Conservation (phyloP, 2,113 vertebrate genomes). For the Ariopsis seemanni region DNA sequence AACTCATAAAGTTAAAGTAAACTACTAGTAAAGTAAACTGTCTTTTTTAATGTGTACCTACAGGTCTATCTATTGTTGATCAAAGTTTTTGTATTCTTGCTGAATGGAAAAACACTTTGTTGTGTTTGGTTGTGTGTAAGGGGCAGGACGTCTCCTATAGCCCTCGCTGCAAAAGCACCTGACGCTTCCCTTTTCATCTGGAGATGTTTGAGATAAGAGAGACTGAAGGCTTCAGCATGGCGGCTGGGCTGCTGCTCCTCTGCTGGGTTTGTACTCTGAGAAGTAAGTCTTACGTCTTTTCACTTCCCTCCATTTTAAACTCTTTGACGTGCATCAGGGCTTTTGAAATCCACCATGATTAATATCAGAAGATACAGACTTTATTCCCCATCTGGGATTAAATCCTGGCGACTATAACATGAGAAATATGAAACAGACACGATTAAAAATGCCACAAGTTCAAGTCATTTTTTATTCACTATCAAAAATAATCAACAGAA, state of each 20-base stretch:
- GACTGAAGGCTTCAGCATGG: neutral
- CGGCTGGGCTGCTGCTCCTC: neutral
- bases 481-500: neutral
- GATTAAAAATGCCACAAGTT: neutral
- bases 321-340: neutral
- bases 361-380: neutral
- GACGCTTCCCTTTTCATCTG: neutral
- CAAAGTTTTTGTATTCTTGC: neutral
- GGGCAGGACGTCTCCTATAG: slow-evolving; percentile 1
- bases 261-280: neutral
- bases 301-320: neutral
- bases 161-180: neutral
- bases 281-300: neutral
- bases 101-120: slow-evolving; percentile 5
- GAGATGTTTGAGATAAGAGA: slow-evolving; percentile 17
- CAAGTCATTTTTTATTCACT: neutral
- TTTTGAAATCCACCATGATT: neutral
- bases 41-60: neutral
- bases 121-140: neutral
- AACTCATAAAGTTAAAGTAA: neutral
- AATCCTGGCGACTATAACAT: neutral
- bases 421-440: neutral
- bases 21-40: too few relatives aligned
- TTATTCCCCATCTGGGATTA: neutral
- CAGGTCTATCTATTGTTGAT: neutral